phyloP scores from a whole-genome alignment of 2,113 vertebrate genomes.

The Lepus americanus region DNA sequence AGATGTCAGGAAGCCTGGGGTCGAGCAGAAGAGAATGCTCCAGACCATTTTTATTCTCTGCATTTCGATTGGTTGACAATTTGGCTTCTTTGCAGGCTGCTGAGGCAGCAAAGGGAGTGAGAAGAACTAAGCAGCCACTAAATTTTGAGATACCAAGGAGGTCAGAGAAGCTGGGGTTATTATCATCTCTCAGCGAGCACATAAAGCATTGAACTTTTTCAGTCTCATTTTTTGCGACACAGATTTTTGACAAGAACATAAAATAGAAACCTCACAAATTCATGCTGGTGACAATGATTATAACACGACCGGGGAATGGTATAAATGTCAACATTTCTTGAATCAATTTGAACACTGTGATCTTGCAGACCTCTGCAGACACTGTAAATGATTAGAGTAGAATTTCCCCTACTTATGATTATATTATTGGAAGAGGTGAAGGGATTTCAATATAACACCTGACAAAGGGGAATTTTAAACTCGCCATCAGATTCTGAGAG shows the following conservation, averaged over 20 bases:
- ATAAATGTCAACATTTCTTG: conserved; percentile 81
- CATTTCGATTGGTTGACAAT: conserved; percentile 61
- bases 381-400: conserved; percentile 72
- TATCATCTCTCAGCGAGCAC: conserved; percentile 62
- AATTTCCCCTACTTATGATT: conserved; percentile 66
- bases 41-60: conserved; percentile 32
- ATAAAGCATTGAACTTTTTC: conserved; percentile 54
- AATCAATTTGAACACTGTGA: conserved; percentile 76
- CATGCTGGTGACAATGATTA: conserved; percentile 73
- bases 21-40: background rate
- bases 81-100: conserved; percentile 52
- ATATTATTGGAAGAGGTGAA: conserved; percentile 82
- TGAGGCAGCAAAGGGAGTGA: conserved; percentile 70
- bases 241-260: conserved; percentile 77
- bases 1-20: background rate
- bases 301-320: conserved; percentile 58
- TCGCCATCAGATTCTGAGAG: conserved; percentile 26
- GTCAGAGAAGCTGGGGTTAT: conserved; percentile 57
- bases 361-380: conserved; percentile 72
- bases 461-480: conserved; percentile 78
- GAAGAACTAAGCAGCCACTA: conserved; percentile 29
- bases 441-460: conserved; percentile 77
- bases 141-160: conserved; percentile 64
- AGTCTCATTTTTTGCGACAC: conserved; percentile 55
- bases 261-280: conserved; percentile 78